phyloP scores from a whole-genome alignment of 2,113 vertebrate species.

The Felis chaus region DNA sequence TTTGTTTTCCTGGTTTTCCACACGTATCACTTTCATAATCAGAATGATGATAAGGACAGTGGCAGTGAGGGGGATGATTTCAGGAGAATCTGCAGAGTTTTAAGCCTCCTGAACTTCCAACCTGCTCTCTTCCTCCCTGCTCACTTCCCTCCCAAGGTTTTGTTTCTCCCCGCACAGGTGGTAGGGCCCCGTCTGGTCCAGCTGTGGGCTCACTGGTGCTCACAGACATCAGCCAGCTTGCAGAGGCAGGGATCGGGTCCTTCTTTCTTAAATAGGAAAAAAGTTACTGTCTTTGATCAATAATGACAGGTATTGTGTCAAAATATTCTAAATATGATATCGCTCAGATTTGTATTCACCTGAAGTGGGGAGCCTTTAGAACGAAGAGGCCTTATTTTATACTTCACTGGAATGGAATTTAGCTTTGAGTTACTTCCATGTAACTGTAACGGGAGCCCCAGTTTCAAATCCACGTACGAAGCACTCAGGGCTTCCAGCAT shows the following conservation, averaged over 20 bases:
- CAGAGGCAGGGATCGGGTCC: not conserved
- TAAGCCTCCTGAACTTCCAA: not conserved
- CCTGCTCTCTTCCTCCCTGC: not conserved
- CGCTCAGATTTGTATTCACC: not conserved
- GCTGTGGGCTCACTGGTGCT: rapidly evolving
- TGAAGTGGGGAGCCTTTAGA: not conserved
- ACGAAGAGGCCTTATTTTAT: not conserved
- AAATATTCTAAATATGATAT: not conserved
- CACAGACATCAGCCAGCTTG: not conserved
- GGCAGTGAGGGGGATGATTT: not conserved
- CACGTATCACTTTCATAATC: not conserved
- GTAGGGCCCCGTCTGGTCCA: not conserved
- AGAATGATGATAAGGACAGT: not conserved
- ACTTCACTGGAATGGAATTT: not conserved
- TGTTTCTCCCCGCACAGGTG: not conserved
- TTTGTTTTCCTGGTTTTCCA: not conserved
- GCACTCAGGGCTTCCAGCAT: not conserved
- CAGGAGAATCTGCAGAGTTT: not conserved
- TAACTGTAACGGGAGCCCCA: not conserved
- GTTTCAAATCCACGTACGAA: not conserved
- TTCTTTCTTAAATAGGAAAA: not conserved
- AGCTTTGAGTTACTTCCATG: not conserved
- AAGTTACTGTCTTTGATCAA: not conserved
- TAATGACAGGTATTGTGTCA: not conserved
- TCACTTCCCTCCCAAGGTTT: not conserved